A percentile compares a stretch with the other conserved stretches of the same genome.
phyloP scores from a whole-genome alignment of 2,113 vertebrate genomes.

The Nymphicus hollandicus region DNA sequence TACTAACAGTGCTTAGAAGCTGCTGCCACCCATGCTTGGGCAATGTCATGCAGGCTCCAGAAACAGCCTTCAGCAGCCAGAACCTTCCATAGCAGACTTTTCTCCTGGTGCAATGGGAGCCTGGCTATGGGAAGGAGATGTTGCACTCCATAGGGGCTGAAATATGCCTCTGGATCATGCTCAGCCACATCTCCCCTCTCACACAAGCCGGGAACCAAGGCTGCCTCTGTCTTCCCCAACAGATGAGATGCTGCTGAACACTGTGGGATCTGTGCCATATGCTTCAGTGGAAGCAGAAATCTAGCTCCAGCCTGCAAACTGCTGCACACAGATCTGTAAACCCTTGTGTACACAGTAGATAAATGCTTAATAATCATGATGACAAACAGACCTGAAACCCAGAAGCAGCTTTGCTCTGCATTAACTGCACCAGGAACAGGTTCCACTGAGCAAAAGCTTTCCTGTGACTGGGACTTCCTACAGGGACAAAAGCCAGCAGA shows the following conservation, averaged over 20 bases:
- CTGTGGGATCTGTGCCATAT: accelerated
- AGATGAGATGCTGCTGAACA: accelerated
- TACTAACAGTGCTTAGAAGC: background rate
- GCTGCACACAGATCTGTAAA: background rate
- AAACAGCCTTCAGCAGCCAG: background rate
- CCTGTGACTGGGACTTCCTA: background rate
- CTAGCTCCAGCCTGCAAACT: background rate
- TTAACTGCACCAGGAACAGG: background rate
- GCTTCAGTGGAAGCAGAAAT: background rate
- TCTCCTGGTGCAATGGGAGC: background rate
- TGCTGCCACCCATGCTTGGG: background rate
- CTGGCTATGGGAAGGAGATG: background rate
- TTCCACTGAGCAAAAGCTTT: background rate
- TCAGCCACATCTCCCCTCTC: accelerated
- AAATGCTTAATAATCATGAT: background rate
- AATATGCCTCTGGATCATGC: background rate
- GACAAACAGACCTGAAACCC: background rate
- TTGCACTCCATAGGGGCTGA: background rate
- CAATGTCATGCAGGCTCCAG: background rate
- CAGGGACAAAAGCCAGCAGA: background rate
- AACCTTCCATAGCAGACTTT: accelerated
- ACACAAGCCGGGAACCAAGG: accelerated
- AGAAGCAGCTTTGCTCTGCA: background rate
- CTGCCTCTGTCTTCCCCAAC: background rate
- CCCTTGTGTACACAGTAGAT: background rate